phyloP scores from a whole-genome alignment of 2,888 invertebrate genomes.

The Lasioglossum oenotherae region DNA sequence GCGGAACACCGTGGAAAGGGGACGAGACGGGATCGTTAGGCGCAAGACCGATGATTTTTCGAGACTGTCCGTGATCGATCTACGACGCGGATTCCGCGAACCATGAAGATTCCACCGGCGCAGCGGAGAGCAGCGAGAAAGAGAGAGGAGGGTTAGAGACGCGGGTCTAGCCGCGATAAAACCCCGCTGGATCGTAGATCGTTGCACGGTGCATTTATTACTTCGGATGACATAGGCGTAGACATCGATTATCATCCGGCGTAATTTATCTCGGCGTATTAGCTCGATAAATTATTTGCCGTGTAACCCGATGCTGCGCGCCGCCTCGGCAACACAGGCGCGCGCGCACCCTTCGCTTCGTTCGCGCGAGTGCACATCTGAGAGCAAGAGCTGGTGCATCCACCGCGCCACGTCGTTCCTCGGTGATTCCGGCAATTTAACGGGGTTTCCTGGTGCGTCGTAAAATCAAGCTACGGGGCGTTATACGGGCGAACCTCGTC shows the following conservation, averaged over 20 bases:
- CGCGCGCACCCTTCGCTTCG: conserved; percentile 13
- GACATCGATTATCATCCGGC: conserved; percentile 59
- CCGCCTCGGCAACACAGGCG: conserved; percentile 30
- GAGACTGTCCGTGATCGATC: conserved; percentile 29
- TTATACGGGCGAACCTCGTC: conserved; percentile 30
- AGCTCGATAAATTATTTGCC: conserved; percentile 48
- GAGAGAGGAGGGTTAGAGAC: background rate
- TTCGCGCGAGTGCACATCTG: background rate
- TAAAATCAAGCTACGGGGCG: conserved; percentile 33
- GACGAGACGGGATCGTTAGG: conserved; percentile 44
- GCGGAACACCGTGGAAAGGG: conserved; percentile 62
- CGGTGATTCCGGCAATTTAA: conserved; percentile 6
- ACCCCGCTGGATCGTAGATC: conserved; percentile 45
- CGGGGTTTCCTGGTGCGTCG: conserved; percentile 50
- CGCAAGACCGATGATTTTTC: conserved; percentile 56
- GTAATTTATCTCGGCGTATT: conserved; percentile 55
- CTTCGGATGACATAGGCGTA: conserved; percentile 58
- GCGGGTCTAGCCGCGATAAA: conserved; percentile 28
- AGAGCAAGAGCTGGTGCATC: background rate
- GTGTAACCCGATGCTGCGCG: conserved; percentile 50
- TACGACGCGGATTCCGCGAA: conserved; percentile 44
- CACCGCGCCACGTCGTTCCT: background rate
- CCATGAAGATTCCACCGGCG: conserved; percentile 23
- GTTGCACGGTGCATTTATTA: conserved; percentile 52
- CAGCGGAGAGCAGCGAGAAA: background rate